Conservation (phyloP, 2,888 invertebrate genomes). For the Pseudanteris insignis region DNA sequence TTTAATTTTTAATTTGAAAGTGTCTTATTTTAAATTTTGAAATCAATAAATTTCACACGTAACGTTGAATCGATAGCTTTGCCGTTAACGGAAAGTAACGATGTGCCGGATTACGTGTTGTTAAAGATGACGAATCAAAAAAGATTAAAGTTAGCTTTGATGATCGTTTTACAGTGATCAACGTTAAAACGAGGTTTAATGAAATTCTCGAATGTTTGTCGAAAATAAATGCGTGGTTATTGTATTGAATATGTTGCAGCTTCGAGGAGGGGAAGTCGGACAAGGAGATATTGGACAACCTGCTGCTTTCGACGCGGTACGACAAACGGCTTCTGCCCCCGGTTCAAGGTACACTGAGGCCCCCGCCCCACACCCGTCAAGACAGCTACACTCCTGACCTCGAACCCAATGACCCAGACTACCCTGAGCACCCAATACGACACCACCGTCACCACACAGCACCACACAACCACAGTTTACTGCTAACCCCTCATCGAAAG, state of each 20-base stretch:
- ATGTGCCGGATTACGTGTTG: too few relatives aligned
- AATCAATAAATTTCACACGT: too few relatives aligned
- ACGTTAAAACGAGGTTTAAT: too few relatives aligned
- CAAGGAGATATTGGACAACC: conserved; percentile 91
- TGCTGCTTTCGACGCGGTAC: conserved; percentile 86
- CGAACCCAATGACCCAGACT: conserved; percentile 61
- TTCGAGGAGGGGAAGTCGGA: conserved; percentile 92
- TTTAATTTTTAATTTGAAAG: too few relatives aligned
- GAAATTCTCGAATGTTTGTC: too few relatives aligned
- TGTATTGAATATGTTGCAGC: conserved; percentile 69
- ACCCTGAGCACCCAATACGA: conserved; percentile 64
- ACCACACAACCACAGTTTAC: conserved; percentile 66
- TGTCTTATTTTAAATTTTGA: too few relatives aligned
- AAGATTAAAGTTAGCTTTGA: too few relatives aligned
- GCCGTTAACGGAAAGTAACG: too few relatives aligned
- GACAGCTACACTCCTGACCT: conserved; percentile 63
- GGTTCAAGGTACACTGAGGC: conserved; percentile 77
- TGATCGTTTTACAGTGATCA: too few relatives aligned
- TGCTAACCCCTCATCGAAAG: conserved; percentile 63
- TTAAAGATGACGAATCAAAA: too few relatives aligned
- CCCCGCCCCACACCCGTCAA: conserved; percentile 64
- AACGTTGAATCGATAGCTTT: too few relatives aligned
- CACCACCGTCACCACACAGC: conserved; percentile 64
- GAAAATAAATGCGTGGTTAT: too few relatives aligned
- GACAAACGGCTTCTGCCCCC: conserved; percentile 93